Evolutionary conservation across 2,797 vertebrate species (phyloP).

Genomic region (Potorous gilbertii): DNA sequence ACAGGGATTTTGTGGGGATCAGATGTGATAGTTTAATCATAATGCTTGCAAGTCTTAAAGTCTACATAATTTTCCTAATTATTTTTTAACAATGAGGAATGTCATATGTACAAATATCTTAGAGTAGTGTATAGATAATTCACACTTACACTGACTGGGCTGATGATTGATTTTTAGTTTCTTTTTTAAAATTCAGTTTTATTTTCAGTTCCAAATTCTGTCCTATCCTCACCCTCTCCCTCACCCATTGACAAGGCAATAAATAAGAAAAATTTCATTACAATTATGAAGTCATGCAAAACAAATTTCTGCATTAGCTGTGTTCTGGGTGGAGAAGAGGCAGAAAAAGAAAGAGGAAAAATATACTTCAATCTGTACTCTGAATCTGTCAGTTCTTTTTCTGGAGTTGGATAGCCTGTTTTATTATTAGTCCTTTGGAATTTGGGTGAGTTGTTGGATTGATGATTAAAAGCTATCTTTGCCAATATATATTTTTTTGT

Average conservation of each 20-base stretch:
- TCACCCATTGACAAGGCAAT: neutral
- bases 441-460: neutral
- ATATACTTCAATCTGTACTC: neutral
- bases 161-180: neutral
- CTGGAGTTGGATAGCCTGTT: neutral
- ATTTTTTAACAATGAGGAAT: neutral
- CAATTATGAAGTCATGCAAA: neutral
- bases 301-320: neutral
- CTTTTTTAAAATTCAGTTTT: neutral
- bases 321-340: neutral
- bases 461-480: neutral
- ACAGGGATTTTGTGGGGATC: neutral
- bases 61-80: neutral
- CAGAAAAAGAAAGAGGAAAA: neutral
- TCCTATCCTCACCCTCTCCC: neutral
- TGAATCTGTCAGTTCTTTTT: neutral
- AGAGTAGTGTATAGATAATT: neutral
- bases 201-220: neutral
- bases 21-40: neutral
- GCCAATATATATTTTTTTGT: neutral
- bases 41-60: neutral
- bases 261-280: neutral
- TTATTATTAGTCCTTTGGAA: neutral
- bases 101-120: conserved; percentile 22
- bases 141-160: neutral